A percentile compares a stretch with the other conserved stretches of the same genome.
phyloP scores from a whole-genome alignment of 2,797 vertebrate genomes.

The Cuculus canorus region DNA sequence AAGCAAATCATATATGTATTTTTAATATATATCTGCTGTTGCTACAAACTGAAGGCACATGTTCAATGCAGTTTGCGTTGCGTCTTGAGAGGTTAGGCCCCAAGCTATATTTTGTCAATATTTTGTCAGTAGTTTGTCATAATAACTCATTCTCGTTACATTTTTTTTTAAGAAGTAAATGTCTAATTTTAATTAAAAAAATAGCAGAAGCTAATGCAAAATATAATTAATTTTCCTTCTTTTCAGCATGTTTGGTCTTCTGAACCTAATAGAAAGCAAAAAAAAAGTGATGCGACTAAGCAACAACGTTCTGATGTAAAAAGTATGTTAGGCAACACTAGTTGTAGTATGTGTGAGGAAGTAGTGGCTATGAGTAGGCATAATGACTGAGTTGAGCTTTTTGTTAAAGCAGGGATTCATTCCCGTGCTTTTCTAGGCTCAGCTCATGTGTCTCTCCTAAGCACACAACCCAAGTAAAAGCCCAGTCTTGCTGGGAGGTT shows the following conservation, averaged over 20 bases:
- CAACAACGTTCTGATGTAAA: neutral
- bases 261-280: neutral
- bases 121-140: neutral
- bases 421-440: neutral
- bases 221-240: neutral
- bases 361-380: neutral
- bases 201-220: neutral
- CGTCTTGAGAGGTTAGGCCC: neutral
- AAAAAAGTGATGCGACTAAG: neutral
- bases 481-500: neutral
- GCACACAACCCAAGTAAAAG: neutral
- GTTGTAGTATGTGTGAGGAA: neutral
- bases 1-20: neutral
- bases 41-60: neutral
- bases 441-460: neutral
- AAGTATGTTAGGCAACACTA: neutral
- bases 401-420: neutral
- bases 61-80: neutral
- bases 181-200: neutral
- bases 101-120: neutral
- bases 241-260: neutral
- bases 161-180: neutral
- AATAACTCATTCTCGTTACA: neutral
- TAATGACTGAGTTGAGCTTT: neutral
- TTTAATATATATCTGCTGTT: neutral